These are phyloP conservation scores for Desmodus rotundus DNA, from an alignment of 2,113 vertebrate genomes.

Conservation along the genomic window DNA sequence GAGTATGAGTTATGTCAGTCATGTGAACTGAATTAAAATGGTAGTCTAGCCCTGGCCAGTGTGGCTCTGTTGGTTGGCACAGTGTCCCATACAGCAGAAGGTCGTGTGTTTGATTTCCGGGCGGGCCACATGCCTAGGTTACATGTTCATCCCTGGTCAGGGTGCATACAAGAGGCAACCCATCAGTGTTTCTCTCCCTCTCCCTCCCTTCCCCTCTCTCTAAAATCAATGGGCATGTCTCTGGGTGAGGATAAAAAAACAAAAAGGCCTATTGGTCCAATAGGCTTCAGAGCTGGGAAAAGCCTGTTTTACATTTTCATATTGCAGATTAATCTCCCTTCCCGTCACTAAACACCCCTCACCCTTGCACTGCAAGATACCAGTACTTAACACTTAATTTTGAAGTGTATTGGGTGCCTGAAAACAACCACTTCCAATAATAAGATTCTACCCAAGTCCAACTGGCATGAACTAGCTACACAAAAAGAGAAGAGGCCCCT, in stretches of 20 bases:
- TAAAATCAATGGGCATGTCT: too few species aligned
- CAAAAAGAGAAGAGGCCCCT: conserved; percentile 36
- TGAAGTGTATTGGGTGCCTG: not conserved
- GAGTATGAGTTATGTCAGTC: not conserved
- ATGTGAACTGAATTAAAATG: not conserved
- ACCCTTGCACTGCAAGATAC: not conserved
- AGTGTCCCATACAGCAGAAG: too few species aligned
- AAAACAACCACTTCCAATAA: not conserved
- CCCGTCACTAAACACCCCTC: not conserved
- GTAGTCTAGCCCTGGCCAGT: not conserved
- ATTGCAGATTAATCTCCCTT: not conserved
- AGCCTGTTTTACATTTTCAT: not conserved
- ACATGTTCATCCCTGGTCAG: too few species aligned
- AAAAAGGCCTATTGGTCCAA: not conserved
- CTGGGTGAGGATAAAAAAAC: too few species aligned
- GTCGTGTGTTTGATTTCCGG: too few species aligned
- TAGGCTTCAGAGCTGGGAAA: not conserved
- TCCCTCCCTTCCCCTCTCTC: too few species aligned
- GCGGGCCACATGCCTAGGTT: too few species aligned
- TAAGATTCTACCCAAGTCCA: conserved; percentile 30
- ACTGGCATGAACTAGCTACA: conserved; percentile 34
- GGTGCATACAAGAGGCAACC: too few species aligned
- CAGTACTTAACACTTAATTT: not conserved
- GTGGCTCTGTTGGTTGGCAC: too few species aligned
- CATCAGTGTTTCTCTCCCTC: too few species aligned